These are phyloP conservation scores for Apotomis turbidana DNA, from an alignment of 2,888 invertebrate genomes.

Conservation along the genomic window DNA sequence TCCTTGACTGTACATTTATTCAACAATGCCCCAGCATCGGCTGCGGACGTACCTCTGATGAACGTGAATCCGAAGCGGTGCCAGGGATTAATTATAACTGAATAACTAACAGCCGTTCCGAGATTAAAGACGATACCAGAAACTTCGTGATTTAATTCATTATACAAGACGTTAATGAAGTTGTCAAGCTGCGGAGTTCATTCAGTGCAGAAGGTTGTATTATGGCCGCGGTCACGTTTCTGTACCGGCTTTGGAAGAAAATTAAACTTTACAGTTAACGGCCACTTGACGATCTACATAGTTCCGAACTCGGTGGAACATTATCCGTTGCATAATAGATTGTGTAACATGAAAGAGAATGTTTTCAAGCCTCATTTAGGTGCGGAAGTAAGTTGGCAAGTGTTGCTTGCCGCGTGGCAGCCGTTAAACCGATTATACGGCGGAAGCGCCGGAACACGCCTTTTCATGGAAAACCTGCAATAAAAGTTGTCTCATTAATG, in stretches of 20 bases:
- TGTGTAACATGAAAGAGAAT: slow-evolving; percentile 11
- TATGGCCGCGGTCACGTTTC: not conserved
- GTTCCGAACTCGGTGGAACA: slow-evolving; percentile 1
- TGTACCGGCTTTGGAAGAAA: not conserved
- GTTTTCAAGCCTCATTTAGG: slow-evolving; percentile 17
- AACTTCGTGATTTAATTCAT: not conserved
- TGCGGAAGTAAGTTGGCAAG: slow-evolving; percentile 17
- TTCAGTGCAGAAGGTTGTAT: not conserved
- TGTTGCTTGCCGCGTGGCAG: not conserved
- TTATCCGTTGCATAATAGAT: not conserved
- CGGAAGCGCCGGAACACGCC: slow-evolving; percentile 13
- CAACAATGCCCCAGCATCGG: no score
- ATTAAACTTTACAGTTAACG: not conserved
- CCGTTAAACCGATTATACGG: slow-evolving; percentile 32
- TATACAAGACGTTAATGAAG: not conserved
- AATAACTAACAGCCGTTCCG: not conserved
- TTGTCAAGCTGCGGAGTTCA: not conserved
- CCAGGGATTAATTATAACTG: not conserved
- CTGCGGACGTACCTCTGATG: no score
- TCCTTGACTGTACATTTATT: no score
- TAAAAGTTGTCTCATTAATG: slow-evolving; percentile 41
- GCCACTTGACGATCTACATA: not conserved
- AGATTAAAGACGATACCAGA: not conserved
- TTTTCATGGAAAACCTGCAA: slow-evolving; percentile 24
- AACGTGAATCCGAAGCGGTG: no score